Conservation (phyloP, 2,113 vertebrate genomes). For the Sardina pilchardus region DNA sequence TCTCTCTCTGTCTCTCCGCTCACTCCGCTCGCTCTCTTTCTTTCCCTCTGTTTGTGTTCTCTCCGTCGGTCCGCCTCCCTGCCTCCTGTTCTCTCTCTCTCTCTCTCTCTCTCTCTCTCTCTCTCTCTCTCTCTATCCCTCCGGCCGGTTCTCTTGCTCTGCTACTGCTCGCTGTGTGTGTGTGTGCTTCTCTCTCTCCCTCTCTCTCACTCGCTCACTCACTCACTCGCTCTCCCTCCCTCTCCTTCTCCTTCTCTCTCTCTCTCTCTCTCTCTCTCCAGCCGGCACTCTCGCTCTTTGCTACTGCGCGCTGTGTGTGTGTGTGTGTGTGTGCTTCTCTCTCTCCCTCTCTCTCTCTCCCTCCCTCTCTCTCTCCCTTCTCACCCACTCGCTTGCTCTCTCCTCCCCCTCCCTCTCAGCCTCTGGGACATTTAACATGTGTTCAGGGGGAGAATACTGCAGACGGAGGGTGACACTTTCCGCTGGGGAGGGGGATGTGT, state of each 20-base stretch:
- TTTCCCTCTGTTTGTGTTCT: background rate
- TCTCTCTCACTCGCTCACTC: background rate
- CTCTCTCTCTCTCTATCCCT: background rate
- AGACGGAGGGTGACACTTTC: slow-evolving; percentile 5
- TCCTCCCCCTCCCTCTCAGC: background rate
- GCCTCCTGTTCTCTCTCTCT: background rate
- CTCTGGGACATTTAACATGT: slow-evolving; percentile 16
- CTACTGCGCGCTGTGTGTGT: background rate
- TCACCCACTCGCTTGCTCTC: background rate
- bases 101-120: background rate
- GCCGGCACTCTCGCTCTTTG: background rate
- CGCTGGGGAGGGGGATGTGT: slow-evolving; percentile 6
- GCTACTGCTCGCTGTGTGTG: background rate
- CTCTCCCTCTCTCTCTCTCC: background rate
- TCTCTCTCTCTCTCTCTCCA: background rate
- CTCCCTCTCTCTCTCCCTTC: background rate
- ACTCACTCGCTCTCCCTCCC: background rate
- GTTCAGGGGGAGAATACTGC: background rate
- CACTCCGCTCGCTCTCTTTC: background rate
- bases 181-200: background rate
- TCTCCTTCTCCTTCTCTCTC: background rate
- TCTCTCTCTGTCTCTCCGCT: background rate
- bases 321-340: background rate
- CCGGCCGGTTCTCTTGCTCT: background rate
- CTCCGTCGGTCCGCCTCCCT: background rate